A percentile compares a stretch with the other conserved stretches of the same genome.
These are phyloP conservation scores for Odontamblyopus rebecca DNA, from an alignment of 2,797 vertebrate genomes.

Conservation along the genomic window DNA sequence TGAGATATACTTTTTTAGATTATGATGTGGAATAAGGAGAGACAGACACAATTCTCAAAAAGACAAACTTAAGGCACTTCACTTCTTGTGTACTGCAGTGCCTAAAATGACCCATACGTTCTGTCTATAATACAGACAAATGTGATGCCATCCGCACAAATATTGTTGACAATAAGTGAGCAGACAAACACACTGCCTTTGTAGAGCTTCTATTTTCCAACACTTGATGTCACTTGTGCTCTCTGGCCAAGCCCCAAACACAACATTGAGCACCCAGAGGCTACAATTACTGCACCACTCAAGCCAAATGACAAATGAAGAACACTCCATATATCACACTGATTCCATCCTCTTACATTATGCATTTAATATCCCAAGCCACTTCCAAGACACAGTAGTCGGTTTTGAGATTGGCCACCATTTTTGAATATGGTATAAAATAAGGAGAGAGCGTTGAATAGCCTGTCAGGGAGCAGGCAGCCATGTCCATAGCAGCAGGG, in stretches of 20 bases:
- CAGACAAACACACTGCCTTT: conserved; percentile 16
- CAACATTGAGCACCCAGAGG: conserved; percentile 50
- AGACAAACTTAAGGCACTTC: not conserved
- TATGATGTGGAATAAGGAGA: not conserved
- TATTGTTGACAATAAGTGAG: conserved; percentile 26
- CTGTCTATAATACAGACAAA: conserved; percentile 14
- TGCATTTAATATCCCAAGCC: conserved; percentile 3
- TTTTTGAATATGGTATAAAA: conserved; percentile 4
- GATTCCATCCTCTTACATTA: conserved; percentile 30
- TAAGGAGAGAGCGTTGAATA: conserved; percentile 42
- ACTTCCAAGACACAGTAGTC: not conserved
- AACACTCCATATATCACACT: conserved; percentile 56
- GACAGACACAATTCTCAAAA: not conserved
- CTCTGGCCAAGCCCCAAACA: conserved; percentile 51
- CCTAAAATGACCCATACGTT: not conserved
- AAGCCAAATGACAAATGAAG: conserved; percentile 69
- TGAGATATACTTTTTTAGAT: too few species aligned
- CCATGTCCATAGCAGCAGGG: conserved; percentile 71
- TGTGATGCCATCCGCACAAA: conserved; percentile 28
- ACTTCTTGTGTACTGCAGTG: not conserved
- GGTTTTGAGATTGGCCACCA: not conserved
- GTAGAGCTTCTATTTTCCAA: conserved; percentile 23
- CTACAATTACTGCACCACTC: conserved; percentile 74
- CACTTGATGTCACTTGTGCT: conserved; percentile 50
- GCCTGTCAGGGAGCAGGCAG: conserved; percentile 68